Evolutionary conservation across 2,888 invertebrate genomes (phyloP).

Genomic region (Rutpela maculata): DNA sequence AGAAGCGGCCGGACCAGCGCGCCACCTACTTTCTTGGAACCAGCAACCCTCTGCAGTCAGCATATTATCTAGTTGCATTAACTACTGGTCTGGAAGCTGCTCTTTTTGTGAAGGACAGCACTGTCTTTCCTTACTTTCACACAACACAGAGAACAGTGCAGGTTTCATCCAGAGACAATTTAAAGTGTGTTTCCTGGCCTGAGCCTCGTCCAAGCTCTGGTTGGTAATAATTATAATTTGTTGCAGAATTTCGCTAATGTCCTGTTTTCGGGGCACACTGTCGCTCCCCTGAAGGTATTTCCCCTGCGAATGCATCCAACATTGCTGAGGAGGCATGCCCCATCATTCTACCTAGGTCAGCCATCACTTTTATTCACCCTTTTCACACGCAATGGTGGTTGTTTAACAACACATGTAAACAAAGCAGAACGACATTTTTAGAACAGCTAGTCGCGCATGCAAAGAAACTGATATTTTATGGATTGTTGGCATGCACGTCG

Average conservation of each 20-base stretch:
- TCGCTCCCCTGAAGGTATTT: conserved; percentile 83
- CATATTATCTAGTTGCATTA: conserved; percentile 99
- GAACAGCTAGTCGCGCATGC: conserved; percentile 39
- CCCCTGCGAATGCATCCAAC: conserved; percentile 83
- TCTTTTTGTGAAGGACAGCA: conserved; percentile 96
- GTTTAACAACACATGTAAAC: conserved; percentile 58
- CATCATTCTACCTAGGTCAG: conserved; percentile 90
- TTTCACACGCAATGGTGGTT: conserved; percentile 51
- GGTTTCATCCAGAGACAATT: conserved; percentile 99
- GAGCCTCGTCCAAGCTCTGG: conserved; percentile 98
- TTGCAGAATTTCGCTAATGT: conserved; percentile 97
- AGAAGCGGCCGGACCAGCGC: too few relatives aligned
- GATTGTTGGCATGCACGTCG: neutral
- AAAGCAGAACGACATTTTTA: conserved; percentile 54
- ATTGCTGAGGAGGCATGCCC: conserved; percentile 86
- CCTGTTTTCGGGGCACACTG: conserved; percentile 92
- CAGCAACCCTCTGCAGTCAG: conserved; percentile 98
- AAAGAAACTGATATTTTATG: neutral
- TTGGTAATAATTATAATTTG: conserved; percentile 99
- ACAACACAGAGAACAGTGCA: conserved; percentile 97
- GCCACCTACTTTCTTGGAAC: conserved; percentile 95
- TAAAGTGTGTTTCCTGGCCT: conserved; percentile 98
- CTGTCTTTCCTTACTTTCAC: conserved; percentile 99
- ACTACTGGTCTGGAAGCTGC: conserved; percentile 97
- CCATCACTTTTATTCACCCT: conserved; percentile 75